These are phyloP conservation scores for Deroptyus accipitrinus DNA, from an alignment of 2,113 vertebrate species.

Conservation along the genomic window DNA sequence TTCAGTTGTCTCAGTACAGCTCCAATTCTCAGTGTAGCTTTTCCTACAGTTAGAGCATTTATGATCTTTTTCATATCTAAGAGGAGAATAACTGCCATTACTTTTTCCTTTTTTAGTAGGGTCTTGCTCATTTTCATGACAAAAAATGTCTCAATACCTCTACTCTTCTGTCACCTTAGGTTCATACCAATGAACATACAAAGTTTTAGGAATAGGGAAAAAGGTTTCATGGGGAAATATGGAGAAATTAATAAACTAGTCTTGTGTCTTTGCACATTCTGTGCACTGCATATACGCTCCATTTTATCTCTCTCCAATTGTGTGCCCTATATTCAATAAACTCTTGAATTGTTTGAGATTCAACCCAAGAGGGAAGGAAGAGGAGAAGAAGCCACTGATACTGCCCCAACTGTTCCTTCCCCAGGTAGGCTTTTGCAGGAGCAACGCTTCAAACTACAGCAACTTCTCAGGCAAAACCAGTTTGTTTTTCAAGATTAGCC, in stretches of 20 bases:
- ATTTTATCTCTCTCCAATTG: neutral
- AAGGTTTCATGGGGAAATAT: neutral
- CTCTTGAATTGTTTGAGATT: neutral
- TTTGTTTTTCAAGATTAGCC: neutral
- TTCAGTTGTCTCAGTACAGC: neutral
- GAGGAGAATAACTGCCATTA: neutral
- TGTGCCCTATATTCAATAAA: neutral
- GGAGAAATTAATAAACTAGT: neutral
- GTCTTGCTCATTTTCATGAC: neutral
- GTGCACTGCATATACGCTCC: neutral
- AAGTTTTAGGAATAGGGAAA: neutral
- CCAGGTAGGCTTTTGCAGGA: neutral
- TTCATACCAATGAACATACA: rapidly evolving
- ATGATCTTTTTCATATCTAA: neutral
- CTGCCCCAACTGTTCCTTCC: neutral
- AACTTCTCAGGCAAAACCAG: neutral
- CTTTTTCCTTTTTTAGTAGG: neutral
- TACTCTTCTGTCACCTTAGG: neutral
- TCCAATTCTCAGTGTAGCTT: neutral
- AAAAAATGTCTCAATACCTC: neutral
- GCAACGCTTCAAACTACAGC: neutral
- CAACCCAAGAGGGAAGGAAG: neutral
- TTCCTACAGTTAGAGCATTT: neutral
- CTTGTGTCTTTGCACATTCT: neutral
- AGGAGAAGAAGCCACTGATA: neutral